Percentiles rank a stretch among this genome's conserved stretches.
phyloP scores from a whole-genome alignment of 2,888 invertebrate species.

The Drosophila cracens region DNA sequence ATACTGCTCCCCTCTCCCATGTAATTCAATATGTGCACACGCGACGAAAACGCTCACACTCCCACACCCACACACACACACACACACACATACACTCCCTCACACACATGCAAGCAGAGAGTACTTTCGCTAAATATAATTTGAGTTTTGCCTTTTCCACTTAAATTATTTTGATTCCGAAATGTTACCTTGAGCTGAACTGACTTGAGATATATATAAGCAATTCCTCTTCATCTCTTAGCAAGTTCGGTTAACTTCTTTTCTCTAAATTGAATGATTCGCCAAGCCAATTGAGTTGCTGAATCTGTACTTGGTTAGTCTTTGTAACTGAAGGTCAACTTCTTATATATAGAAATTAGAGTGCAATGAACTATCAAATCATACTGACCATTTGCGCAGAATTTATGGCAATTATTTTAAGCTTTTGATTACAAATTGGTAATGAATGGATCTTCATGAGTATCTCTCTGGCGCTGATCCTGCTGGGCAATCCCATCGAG shows the following conservation, averaged over 20 bases:
- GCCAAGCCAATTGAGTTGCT: background rate
- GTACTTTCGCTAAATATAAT: constrained; percentile 38
- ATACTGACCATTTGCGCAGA: background rate
- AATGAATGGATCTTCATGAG: background rate
- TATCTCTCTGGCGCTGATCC: background rate
- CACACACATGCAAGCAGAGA: background rate
- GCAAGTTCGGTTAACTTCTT: background rate
- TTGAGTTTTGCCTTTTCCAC: constrained; percentile 42
- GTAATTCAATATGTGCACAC: constrained; percentile 49
- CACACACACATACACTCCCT: background rate
- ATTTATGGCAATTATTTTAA: background rate
- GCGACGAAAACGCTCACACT: background rate
- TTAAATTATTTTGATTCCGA: constrained; percentile 50
- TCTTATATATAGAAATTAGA: too few species aligned
- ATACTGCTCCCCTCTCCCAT: constrained; percentile 19
- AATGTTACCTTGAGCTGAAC: constrained; percentile 31
- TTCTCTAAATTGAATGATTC: background rate
- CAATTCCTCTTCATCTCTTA: background rate
- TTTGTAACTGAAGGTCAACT: background rate
- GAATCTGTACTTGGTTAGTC: background rate
- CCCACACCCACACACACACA: constrained; percentile 3
- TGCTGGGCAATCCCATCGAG: background rate
- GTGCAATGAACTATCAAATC: background rate
- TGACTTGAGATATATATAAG: constrained; percentile 29
- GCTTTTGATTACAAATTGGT: background rate